Conservation (phyloP, 2,113 vertebrate genomes). For the Tauraco erythrolophus region DNA sequence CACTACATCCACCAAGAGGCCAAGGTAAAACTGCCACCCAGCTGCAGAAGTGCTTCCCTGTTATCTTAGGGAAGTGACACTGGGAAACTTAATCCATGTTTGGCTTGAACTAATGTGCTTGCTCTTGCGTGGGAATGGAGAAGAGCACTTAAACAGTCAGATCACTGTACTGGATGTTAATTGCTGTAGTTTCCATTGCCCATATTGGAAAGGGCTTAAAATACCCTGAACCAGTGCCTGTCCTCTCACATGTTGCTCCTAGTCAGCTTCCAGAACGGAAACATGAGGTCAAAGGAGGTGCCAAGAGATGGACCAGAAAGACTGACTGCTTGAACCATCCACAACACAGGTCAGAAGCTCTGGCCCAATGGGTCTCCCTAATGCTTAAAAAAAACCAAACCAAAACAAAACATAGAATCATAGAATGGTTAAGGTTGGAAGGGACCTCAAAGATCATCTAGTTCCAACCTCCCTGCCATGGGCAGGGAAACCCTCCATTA, state of each 20-base stretch:
- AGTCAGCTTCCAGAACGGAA: not conserved
- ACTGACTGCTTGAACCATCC: not conserved
- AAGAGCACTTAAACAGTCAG: not conserved
- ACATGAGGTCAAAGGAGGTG: not conserved
- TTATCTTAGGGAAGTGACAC: not conserved
- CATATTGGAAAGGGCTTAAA: not conserved
- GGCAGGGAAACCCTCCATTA: no score
- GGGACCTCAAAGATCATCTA: no score
- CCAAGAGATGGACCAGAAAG: not conserved
- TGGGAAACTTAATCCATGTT: not conserved
- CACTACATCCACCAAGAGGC: accelerated
- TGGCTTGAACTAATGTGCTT: not conserved
- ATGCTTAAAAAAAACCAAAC: not conserved
- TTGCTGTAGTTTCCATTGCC: not conserved
- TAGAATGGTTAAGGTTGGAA: no score
- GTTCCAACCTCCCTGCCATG: no score
- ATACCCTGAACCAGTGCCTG: not conserved
- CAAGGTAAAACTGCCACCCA: not conserved
- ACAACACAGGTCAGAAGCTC: not conserved
- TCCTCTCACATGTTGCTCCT: not conserved
- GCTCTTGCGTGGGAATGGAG: accelerated
- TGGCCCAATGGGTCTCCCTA: not conserved
- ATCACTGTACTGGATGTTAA: not conserved
- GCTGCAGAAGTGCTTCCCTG: not conserved
- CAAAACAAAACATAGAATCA: no score